These are phyloP conservation scores for Teleogryllus occipitalis DNA, from an alignment of 1,140 invertebrate genomes.

Conservation along the genomic window DNA sequence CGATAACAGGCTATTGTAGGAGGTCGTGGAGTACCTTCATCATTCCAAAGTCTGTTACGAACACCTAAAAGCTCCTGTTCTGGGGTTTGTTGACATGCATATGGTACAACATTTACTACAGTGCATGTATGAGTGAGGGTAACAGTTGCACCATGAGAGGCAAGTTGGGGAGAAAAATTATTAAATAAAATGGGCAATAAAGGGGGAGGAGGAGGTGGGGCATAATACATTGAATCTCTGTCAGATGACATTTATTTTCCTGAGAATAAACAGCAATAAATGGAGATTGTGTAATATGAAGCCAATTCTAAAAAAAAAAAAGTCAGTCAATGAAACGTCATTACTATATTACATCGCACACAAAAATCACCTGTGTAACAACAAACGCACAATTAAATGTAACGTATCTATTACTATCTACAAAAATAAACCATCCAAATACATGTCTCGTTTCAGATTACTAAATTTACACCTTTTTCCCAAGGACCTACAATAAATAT, in stretches of 20 bases:
- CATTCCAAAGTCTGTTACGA: slow-evolving; percentile 13
- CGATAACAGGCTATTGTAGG: slow-evolving; percentile 17
- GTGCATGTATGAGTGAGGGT: slow-evolving; percentile 7
- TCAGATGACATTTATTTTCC: slow-evolving; percentile 16
- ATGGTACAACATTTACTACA: slow-evolving; percentile 10
- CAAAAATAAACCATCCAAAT: too few relatives aligned
- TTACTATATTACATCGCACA: too few relatives aligned
- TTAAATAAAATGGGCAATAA: slow-evolving; percentile 10
- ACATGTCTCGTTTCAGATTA: too few relatives aligned
- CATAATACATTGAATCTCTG: slow-evolving; percentile 11
- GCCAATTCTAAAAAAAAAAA: too few relatives aligned
- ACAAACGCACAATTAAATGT: too few relatives aligned
- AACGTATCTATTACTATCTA: too few relatives aligned
- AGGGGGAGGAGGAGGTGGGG: slow-evolving; percentile 15
- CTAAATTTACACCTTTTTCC: too few relatives aligned
- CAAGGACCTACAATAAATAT: too few relatives aligned
- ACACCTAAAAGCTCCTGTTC: slow-evolving; percentile 15
- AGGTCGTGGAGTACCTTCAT: slow-evolving; percentile 12
- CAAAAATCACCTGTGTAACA: too few relatives aligned
- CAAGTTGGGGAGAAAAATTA: slow-evolving; percentile 11
- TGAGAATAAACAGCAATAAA: slow-evolving; percentile 6
- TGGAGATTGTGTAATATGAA: too few relatives aligned
- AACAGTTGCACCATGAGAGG: background rate
- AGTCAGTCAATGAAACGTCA: too few relatives aligned
- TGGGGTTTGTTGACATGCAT: slow-evolving; percentile 11